Evolutionary conservation across 2,113 vertebrate species (phyloP).

Genomic region (Channa argus): DNA sequence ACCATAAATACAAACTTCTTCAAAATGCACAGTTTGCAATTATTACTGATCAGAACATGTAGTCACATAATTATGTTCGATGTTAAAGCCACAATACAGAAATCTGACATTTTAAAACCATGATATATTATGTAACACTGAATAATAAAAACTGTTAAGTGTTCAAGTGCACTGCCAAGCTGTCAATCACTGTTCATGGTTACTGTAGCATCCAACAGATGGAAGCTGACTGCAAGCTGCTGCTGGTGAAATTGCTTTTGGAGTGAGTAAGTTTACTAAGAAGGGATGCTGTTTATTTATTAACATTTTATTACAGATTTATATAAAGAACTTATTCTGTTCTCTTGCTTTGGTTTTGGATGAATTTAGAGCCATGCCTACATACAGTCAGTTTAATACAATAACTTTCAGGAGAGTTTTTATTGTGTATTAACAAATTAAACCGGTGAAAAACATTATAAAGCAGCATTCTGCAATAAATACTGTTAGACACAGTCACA

Average conservation of each 20-base stretch:
- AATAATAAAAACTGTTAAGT: constrained; percentile 32
- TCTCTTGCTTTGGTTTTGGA: background rate
- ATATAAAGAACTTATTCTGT: background rate
- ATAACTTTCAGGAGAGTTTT: background rate
- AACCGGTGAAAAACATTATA: background rate
- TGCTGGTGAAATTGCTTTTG: constrained; percentile 38
- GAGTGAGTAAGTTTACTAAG: background rate
- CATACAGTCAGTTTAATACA: background rate
- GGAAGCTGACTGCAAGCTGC: constrained; percentile 58
- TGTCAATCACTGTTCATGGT: constrained; percentile 52
- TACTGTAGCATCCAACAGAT: constrained; percentile 65
- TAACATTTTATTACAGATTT: background rate
- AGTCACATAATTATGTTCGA: background rate
- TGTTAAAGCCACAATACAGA: background rate
- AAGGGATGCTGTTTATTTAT: too few species aligned
- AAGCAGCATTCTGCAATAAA: background rate
- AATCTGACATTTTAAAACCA: background rate
- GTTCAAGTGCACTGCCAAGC: constrained; percentile 42
- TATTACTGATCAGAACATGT: background rate
- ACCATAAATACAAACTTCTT: background rate
- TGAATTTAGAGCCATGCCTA: background rate
- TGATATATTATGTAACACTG: too few species aligned
- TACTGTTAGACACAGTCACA: background rate
- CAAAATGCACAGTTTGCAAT: background rate
- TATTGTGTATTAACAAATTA: background rate